Evolutionary conservation across 2,113 vertebrate genomes (phyloP).

Genomic region (Athene noctua): DNA sequence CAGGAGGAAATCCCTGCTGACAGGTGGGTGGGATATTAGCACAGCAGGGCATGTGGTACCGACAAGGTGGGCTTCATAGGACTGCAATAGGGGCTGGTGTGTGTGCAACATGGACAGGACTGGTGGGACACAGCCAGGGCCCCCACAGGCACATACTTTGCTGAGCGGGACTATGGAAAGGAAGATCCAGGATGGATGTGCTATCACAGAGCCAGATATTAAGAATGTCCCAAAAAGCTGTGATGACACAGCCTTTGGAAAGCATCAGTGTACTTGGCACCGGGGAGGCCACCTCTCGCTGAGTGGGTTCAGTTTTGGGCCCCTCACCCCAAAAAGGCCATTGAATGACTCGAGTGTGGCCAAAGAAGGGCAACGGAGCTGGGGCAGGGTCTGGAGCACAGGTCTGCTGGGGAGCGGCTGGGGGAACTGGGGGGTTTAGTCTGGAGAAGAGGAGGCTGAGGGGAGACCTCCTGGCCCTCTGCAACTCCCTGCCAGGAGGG

Average conservation of each 20-base stretch:
- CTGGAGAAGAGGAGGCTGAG: too few species aligned
- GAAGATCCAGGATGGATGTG: neutral
- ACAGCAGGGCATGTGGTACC: neutral
- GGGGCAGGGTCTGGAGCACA: too few species aligned
- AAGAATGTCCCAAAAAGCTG: neutral
- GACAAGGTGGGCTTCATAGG: neutral
- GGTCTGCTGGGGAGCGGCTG: too few species aligned
- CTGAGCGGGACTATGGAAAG: neutral
- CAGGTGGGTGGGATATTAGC: neutral
- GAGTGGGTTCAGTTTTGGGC: too few species aligned
- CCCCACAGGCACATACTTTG: neutral
- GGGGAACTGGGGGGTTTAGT: too few species aligned
- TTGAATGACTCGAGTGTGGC: too few species aligned
- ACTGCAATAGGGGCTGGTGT: neutral
- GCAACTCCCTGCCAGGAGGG: too few species aligned
- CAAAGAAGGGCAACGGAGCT: too few species aligned
- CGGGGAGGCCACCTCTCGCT: too few species aligned
- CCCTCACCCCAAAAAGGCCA: too few species aligned
- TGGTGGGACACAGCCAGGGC: neutral
- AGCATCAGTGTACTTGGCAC: neutral
- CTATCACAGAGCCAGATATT: neutral
- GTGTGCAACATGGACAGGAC: fast-evolving
- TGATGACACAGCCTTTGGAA: neutral
- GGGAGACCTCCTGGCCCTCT: too few species aligned
- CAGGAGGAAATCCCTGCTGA: neutral